Conservation (phyloP, 53 echinoderm and acorn worm species). For the Apostichopus leukothele region DNA sequence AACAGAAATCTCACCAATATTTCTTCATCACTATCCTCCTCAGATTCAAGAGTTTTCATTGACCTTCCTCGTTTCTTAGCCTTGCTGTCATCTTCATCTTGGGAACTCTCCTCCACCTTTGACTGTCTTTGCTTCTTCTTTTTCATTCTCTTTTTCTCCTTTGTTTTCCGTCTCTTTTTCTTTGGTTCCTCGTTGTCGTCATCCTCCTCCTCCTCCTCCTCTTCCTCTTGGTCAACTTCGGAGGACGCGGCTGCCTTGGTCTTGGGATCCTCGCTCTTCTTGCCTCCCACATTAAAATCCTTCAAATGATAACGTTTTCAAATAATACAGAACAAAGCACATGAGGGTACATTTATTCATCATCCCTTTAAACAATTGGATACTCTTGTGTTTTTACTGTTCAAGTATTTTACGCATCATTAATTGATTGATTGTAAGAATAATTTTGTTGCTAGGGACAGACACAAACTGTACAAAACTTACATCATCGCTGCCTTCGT, state of each 20-base stretch:
- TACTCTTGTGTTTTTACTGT: no score
- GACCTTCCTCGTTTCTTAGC: constrained; percentile 24
- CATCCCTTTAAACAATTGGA: not conserved
- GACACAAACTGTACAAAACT: not conserved
- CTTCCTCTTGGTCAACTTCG: not conserved
- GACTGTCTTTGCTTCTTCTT: constrained; percentile 12
- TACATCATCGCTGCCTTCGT: constrained; percentile 46
- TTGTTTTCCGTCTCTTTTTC: constrained; percentile 22
- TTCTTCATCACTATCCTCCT: constrained; percentile 31
- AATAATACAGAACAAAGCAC: not conserved
- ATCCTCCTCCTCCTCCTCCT: constrained; percentile 48
- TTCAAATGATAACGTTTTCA: not conserved
- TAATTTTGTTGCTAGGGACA: not conserved
- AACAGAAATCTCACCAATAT: not conserved
- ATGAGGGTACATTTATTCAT: not conserved
- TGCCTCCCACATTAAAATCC: constrained; percentile 48
- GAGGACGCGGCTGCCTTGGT: not conserved
- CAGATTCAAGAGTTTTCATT: constrained; percentile 27
- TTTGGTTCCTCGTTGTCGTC: constrained; percentile 48
- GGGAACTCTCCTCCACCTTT: constrained; percentile 9
- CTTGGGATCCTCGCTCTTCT: constrained; percentile 48
- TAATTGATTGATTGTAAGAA: no score
- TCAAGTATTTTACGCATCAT: no score
- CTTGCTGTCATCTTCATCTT: constrained; percentile 44
- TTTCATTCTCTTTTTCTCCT: constrained; percentile 12